Percentiles rank a stretch among this genome's conserved stretches.
Evolutionary conservation across 2,797 vertebrate species (phyloP).

Genomic region (Loris lydekkerianus): DNA sequence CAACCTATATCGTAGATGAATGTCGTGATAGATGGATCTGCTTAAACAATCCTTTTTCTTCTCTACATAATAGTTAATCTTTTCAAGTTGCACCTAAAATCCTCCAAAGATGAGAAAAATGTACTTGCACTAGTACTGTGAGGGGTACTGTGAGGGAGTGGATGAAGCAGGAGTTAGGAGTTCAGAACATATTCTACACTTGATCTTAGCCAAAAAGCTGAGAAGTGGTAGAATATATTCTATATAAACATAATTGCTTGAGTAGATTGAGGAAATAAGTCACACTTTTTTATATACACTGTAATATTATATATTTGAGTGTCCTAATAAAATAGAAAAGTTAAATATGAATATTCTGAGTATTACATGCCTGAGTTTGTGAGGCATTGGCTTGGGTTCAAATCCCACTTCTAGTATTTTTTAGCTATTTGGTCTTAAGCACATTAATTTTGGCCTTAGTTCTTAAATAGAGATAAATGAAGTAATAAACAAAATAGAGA

Average conservation of each 20-base stretch:
- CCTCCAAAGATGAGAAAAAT: neutral
- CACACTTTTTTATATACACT: accelerated
- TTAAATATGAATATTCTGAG: neutral
- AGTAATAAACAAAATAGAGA: neutral
- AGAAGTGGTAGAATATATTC: neutral
- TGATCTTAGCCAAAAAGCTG: too few relatives aligned
- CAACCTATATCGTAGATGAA: neutral
- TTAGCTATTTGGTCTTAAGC: neutral
- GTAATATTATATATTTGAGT: neutral
- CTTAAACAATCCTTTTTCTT: neutral
- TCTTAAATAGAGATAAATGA: neutral
- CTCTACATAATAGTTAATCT: neutral
- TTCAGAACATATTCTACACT: neutral
- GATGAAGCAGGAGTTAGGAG: neutral
- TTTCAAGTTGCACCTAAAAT: neutral
- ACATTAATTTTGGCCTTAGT: neutral
- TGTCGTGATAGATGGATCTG: neutral
- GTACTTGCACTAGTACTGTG: neutral
- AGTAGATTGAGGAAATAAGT: neutral
- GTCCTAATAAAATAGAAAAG: neutral
- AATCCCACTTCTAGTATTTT: neutral
- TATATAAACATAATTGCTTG: neutral
- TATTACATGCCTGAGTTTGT: neutral
- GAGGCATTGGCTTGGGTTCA: neutral
- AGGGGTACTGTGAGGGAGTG: neutral